These are phyloP conservation scores for Nebria brevicollis DNA, from an alignment of 2,888 invertebrate genomes.

Conservation along the genomic window DNA sequence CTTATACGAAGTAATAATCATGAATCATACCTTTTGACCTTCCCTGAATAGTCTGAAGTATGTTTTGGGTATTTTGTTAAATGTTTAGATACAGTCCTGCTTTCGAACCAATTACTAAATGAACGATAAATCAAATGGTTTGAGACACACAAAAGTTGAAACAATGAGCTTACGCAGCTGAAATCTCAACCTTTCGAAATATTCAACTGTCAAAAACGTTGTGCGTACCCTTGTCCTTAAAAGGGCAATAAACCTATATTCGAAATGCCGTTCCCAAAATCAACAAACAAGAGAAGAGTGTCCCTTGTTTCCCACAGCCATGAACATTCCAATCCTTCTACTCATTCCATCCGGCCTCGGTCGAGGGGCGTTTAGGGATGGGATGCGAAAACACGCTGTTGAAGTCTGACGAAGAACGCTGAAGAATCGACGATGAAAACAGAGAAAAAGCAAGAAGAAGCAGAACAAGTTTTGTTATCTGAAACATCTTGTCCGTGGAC, in stretches of 20 bases:
- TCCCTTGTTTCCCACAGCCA: background rate
- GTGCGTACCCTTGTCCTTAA: conserved; percentile 11
- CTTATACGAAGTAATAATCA: too few species aligned
- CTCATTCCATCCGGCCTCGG: background rate
- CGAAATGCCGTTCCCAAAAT: conserved; percentile 31
- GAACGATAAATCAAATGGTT: background rate
- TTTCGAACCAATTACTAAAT: background rate
- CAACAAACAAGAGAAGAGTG: conserved; percentile 13
- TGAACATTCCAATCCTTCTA: background rate
- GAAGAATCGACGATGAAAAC: background rate
- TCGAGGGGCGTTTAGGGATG: background rate
- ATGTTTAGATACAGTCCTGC: background rate
- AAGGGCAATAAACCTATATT: conserved; percentile 37
- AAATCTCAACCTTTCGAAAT: conserved; percentile 20
- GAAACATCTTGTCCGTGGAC: conserved; percentile 42
- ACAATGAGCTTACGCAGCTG: conserved; percentile 15
- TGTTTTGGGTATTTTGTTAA: too few species aligned
- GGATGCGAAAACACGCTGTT: background rate
- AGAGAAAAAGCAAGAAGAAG: conserved; percentile 33
- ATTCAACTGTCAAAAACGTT: conserved; percentile 31
- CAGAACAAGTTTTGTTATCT: conserved; percentile 44
- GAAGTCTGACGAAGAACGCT: conserved; percentile 24
- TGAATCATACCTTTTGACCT: too few species aligned
- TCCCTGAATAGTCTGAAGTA: too few species aligned
- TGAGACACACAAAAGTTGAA: conserved; percentile 10